Evolutionary conservation across 1,140 invertebrate species (phyloP).

Genomic region (Ooceraea biroi): DNA sequence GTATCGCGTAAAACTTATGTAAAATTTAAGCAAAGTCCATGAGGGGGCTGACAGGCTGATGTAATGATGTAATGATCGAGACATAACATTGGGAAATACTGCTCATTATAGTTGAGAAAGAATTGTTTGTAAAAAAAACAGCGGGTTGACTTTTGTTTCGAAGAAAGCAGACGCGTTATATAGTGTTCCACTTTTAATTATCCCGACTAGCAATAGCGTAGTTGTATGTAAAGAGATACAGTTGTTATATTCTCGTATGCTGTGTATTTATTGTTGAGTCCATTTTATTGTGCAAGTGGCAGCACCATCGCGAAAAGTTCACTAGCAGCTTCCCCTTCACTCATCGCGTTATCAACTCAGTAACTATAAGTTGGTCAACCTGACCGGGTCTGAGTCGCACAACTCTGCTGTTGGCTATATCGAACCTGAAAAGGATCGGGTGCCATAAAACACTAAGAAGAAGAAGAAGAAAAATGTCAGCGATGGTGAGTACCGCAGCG

Average conservation of each 20-base stretch:
- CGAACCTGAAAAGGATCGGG: too few relatives aligned
- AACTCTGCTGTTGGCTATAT: too few relatives aligned
- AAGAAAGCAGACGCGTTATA: conserved; percentile 13
- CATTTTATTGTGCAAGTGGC: too few relatives aligned
- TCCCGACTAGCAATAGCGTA: conserved; percentile 56
- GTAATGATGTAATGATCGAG: neutral
- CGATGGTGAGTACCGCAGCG: conserved; percentile 74
- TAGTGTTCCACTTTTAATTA: conserved; percentile 40
- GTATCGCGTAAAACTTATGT: neutral
- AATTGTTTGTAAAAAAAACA: conserved; percentile 28
- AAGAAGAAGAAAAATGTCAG: conserved; percentile 76
- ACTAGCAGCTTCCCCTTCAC: too few relatives aligned
- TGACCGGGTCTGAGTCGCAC: too few relatives aligned
- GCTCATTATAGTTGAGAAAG: conserved; percentile 33
- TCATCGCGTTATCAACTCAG: too few relatives aligned
- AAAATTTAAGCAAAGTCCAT: neutral
- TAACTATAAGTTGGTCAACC: too few relatives aligned
- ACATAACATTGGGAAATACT: conserved; percentile 23
- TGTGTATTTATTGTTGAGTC: conserved; percentile 46
- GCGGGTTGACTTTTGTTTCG: neutral
- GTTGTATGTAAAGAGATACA: conserved; percentile 45
- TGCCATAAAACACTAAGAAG: too few relatives aligned
- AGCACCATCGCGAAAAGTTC: too few relatives aligned
- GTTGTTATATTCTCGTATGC: conserved; percentile 56
- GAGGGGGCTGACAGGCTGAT: neutral